These are phyloP conservation scores for Trichosurus vulpecula DNA, from an alignment of 2,797 vertebrate species.

Conservation along the genomic window DNA sequence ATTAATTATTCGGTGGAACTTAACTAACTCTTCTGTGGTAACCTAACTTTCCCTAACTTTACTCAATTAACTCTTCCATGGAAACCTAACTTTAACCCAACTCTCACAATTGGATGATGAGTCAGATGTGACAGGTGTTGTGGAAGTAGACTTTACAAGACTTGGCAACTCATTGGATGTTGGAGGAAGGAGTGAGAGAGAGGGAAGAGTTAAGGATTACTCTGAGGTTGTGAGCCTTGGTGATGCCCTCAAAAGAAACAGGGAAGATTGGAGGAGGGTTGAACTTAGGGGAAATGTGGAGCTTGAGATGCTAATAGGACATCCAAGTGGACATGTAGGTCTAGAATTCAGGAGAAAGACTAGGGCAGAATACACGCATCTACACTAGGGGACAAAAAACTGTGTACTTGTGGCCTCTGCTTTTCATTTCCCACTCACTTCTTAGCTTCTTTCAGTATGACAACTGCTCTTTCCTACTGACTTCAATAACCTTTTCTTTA, in stretches of 20 bases:
- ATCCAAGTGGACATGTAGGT: not conserved
- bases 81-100: too few relatives aligned
- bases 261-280: not conserved
- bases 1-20: too few relatives aligned
- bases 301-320: not conserved
- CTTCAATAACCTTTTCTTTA: not conserved
- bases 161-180: not conserved
- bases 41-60: too few relatives aligned
- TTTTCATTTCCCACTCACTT: too few relatives aligned
- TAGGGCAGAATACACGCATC: not conserved
- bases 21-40: too few relatives aligned
- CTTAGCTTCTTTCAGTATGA: not conserved
- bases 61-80: too few relatives aligned
- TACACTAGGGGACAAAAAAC: not conserved
- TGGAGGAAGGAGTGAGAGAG: not conserved
- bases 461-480: not conserved
- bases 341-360: conserved; percentile 4
- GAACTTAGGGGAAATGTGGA: not conserved
- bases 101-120: too few relatives aligned
- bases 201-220: conserved; percentile 8
- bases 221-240: not conserved
- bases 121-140: not conserved
- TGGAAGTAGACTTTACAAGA: not conserved
- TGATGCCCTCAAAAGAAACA: not conserved
- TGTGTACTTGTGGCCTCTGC: too few relatives aligned